These are phyloP conservation scores for Drosophila ironensis DNA, from an alignment of 1,140 invertebrate species.

Conservation along the genomic window DNA sequence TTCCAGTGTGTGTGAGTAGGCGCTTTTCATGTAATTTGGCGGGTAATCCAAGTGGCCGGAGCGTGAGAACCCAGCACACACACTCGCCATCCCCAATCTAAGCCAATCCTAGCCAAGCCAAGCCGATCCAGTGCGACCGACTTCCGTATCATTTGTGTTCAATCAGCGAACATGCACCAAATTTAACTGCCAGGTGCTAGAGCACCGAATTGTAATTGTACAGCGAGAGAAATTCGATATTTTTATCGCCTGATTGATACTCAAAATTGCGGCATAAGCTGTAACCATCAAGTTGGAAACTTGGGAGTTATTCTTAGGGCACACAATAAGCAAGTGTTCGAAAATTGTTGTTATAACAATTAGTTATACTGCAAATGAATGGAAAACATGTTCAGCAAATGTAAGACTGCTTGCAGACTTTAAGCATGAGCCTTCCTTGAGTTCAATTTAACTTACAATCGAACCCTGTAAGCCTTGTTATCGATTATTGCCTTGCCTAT, in stretches of 20 bases:
- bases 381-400: too few relatives aligned
- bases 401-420: too few relatives aligned
- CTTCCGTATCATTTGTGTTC: constrained; percentile 79
- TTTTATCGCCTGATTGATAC: too few relatives aligned
- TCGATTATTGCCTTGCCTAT: too few relatives aligned
- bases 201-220: constrained; percentile 8
- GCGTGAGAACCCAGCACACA: constrained; percentile 77
- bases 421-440: too few relatives aligned
- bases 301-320: too few relatives aligned
- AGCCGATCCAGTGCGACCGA: constrained; percentile 37
- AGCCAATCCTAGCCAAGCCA: not conserved
- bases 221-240: not conserved
- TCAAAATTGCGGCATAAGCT: too few relatives aligned
- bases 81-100: not conserved
- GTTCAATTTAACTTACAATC: not conserved
- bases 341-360: too few relatives aligned
- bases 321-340: too few relatives aligned
- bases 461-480: not conserved
- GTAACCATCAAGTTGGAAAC: too few relatives aligned
- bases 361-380: too few relatives aligned
- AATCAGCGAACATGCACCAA: constrained; percentile 79
- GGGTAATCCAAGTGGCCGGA: constrained; percentile 77
- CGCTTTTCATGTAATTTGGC: constrained; percentile 78
- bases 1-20: constrained; percentile 44
- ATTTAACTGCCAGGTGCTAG: constrained; percentile 72